phyloP scores from a whole-genome alignment of 2,888 invertebrate genomes.

The Tinea trinotella region DNA sequence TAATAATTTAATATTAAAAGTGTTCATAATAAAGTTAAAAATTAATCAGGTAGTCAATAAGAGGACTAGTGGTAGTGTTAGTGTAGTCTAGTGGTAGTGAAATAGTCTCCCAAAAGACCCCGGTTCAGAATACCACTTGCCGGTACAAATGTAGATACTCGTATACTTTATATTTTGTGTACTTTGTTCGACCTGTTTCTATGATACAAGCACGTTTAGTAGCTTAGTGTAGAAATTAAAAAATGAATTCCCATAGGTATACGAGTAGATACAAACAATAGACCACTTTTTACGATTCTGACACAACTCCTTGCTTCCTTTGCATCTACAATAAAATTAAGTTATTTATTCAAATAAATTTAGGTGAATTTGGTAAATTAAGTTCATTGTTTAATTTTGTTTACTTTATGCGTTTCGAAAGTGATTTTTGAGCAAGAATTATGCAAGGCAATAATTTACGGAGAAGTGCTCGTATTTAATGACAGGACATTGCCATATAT shows the following conservation, averaged over 20 bases:
- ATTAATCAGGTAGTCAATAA: background rate
- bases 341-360: background rate
- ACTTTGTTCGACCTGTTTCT: no score
- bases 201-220: no score
- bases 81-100: no score
- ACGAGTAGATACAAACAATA: background rate
- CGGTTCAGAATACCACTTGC: background rate
- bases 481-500: constrained; percentile 28
- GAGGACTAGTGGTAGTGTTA: no score
- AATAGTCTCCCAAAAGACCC: no score
- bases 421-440: constrained; percentile 43
- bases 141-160: no score
- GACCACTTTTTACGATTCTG: no score
- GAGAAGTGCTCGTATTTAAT: constrained; percentile 42
- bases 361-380: background rate
- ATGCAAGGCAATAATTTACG: constrained; percentile 40
- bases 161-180: background rate
- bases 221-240: no score
- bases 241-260: no score
- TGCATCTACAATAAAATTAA: background rate
- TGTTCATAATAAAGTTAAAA: no score
- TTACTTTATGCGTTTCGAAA: constrained; percentile 60
- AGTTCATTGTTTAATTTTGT: constrained; percentile 23
- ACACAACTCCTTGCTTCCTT: no score
- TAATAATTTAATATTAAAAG: no score